phyloP scores from a whole-genome alignment of 1,140 invertebrate species.

The Bombus sibiricus region DNA sequence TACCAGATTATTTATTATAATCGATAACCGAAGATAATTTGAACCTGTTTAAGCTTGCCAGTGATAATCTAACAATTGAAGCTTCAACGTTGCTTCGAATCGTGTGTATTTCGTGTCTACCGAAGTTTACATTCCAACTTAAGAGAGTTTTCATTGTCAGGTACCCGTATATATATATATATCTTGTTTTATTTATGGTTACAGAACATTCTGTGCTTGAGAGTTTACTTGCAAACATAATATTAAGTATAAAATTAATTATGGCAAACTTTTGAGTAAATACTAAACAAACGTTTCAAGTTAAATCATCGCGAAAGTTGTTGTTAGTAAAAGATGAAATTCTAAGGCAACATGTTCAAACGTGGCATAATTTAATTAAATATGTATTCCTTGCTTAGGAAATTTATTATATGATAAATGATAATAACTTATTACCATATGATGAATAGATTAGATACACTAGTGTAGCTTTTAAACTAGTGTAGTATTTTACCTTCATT shows the following conservation, averaged over 20 bases:
- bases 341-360: not conserved
- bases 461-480: too few relatives aligned
- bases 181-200: slow-evolving; percentile 7
- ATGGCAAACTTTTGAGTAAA: too few relatives aligned
- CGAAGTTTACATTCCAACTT: slow-evolving; percentile 6
- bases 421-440: not conserved
- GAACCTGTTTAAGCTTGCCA: not conserved
- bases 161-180: not conserved
- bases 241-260: slow-evolving; percentile 14
- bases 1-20: slow-evolving; percentile 17
- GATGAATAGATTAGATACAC: not conserved
- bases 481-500: too few relatives aligned
- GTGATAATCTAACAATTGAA: not conserved
- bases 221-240: not conserved
- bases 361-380: not conserved
- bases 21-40: slow-evolving; percentile 62
- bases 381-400: too few relatives aligned
- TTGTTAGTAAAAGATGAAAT: not conserved
- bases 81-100: not conserved
- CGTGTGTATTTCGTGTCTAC: not conserved
- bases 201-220: not conserved
- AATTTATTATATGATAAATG: not conserved
- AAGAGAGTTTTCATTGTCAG: not conserved
- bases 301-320: not conserved
- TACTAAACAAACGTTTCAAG: not conserved